phyloP scores from a whole-genome alignment of 1,140 invertebrate species.

The Anastatus disparis region DNA sequence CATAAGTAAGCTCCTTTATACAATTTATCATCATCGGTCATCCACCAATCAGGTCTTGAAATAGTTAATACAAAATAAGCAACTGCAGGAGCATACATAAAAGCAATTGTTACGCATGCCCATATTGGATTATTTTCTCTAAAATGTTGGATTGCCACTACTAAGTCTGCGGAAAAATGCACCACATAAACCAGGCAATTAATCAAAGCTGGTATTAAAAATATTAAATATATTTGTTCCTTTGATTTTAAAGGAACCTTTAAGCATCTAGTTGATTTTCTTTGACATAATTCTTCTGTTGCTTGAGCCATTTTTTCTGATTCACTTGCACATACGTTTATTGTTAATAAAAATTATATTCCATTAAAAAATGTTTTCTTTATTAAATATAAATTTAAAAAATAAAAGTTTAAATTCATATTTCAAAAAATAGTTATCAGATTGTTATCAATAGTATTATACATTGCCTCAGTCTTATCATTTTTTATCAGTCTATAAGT shows the following conservation, averaged over 20 bases:
- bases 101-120: constrained; percentile 63
- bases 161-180: constrained; percentile 65
- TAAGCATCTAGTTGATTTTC: constrained; percentile 50
- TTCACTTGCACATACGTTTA: background rate
- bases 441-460: too few species aligned
- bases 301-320: constrained; percentile 45
- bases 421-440: too few species aligned
- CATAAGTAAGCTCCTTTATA: constrained; percentile 62
- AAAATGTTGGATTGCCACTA: constrained; percentile 64
- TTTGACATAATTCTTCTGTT: constrained; percentile 46
- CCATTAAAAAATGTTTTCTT: too few species aligned
- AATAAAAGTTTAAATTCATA: too few species aligned
- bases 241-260: constrained; percentile 65
- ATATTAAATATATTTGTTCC: constrained; percentile 64
- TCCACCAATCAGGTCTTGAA: constrained; percentile 70
- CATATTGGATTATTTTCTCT: constrained; percentile 64
- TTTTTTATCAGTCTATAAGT: constrained; percentile 15
- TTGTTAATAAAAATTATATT: too few species aligned
- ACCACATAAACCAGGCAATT: constrained; percentile 63
- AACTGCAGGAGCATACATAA: constrained; percentile 69
- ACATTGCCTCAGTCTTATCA: constrained; percentile 1
- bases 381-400: too few species aligned
- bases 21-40: constrained; percentile 59
- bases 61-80: constrained; percentile 68
- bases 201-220: constrained; percentile 63